Evolutionary conservation across 2,113 vertebrate species (phyloP).

Genomic region (Urocynchramus pylzowi): DNA sequence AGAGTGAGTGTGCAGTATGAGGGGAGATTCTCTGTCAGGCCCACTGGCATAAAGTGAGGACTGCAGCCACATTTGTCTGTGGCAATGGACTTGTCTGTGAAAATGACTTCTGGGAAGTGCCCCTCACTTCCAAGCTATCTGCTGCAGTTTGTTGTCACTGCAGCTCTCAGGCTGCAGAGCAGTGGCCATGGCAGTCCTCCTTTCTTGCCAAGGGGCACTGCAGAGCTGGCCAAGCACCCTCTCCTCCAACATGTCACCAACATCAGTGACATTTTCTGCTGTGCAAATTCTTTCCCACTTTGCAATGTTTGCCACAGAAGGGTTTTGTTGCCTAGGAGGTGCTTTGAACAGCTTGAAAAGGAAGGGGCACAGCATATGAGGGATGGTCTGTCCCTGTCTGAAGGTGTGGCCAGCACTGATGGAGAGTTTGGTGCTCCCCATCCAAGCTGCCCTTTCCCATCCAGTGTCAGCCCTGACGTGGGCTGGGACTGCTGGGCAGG

Average conservation of each 20-base stretch:
- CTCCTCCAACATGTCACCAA: not conserved
- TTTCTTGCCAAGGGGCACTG: not conserved
- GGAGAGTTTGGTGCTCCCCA: not conserved
- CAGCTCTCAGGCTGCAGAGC: not conserved
- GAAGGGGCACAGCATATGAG: rapidly evolving
- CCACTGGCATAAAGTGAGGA: not conserved
- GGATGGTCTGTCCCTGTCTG: not conserved
- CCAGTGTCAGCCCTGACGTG: rapidly evolving
- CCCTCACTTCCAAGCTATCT: not conserved
- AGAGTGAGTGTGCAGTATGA: not conserved
- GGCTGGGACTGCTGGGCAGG: not conserved
- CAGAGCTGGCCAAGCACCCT: not conserved
- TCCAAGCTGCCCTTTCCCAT: not conserved
- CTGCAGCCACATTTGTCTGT: not conserved
- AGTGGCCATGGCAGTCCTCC: not conserved
- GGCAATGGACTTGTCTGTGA: not conserved
- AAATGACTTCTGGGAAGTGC: not conserved
- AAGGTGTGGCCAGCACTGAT: not conserved
- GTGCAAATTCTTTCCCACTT: not conserved
- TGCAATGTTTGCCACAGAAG: not conserved
- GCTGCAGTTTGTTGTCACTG: not conserved
- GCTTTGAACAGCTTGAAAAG: not conserved
- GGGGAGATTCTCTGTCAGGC: not conserved
- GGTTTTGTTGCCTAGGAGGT: not conserved
- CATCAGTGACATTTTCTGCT: not conserved